Evolutionary conservation across 1,140 invertebrate species (phyloP), one percentile per base, ranked within the genome.

Genomic region (Anoplolepis gracilipes): DNA sequence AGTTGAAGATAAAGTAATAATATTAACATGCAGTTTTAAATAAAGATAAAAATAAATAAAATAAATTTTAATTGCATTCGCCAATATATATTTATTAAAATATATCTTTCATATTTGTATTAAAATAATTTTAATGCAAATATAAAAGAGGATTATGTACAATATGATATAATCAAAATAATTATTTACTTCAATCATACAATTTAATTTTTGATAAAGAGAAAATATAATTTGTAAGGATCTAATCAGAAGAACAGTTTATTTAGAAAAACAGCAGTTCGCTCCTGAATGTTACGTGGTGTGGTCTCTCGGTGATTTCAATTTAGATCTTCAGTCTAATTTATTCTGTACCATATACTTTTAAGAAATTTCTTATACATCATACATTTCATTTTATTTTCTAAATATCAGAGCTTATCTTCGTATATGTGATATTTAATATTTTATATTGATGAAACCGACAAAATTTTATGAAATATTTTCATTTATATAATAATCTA

Each of bases 301-400:
- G 59, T 28, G 59, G 59, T 62, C 30, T 11, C 59, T 62, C 13
- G 59, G 59, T 28, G 59, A 62, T 62, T 62, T 62, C 59, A 62
- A 62, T 62, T 62, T 62, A 62, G 59, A 62, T 62, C 59, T 62
- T 25, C 25, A 28, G 28, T 62, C 25, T 62, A 62, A 62, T 62
- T 62, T 62, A 62, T 62, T 28, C 59, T 25, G 30, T 25, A 16
- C 28, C 28, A 25, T 28, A 62, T 16, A 62, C 28, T 62, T n/a
- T n/a, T 62, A 62, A 62, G 53, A 57, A 57, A 6, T 19, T 62
- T 28, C 25, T 62, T 62, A 30, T 62, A 62, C 25, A 62, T 22
- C 57, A 28, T 62, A 30, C 16, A 62, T 62, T 62, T 62, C 13
- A 62, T 62, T 22, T 57, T n/a, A 22, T 57, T 57, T 57, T 57